Evolutionary conservation across 2,113 vertebrate species (phyloP), one percentile per base, ranked within the genome.

Genomic region (Mungos mungo): DNA sequence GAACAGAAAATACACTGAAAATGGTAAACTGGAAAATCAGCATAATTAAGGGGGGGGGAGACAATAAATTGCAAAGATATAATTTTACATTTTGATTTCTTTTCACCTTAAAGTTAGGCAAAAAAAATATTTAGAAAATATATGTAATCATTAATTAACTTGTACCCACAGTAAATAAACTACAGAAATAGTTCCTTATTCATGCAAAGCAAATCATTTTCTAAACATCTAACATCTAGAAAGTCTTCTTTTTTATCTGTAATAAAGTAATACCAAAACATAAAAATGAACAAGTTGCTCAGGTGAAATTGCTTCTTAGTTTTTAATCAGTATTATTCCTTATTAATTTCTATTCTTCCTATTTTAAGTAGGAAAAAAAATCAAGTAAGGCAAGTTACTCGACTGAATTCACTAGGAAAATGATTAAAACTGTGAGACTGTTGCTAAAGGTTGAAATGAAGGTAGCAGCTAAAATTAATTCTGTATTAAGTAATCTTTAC

Each of bases 301-400:
- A 91, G 69, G 23, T 7, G 35, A 81, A 80, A 90, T 7, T 65
- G 8, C 9, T 33, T 63, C 85, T 45, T 14, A 81, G 68, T 77
- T 97, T 68, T 94, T 41, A 94, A 81, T 77, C 18, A 66, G 52
- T 13, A 88, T 84, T 60, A 60, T 41, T 90, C 27, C 33, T 65
- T 33, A 63, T 66, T 79, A 66, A 88, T 66, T 71, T 77, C 27
- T 91, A 57, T 63, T 92, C 18, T 54, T 84, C 66, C 16, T 47
- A 69, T 96, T 93, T 95, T 77, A 93, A 91, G 13, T 79, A 81
- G 72, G 7, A 97, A 79, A 38, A 82, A 88, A 91, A 93, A 50
- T 31, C 45, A 93, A 41, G 14, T 66, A 82, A 77, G n/a, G 50
- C 19, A 95, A 76, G 25, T 63, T 69, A 71, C 1, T 21, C 1